These are phyloP conservation scores for Cenopis cana DNA, from an alignment of 2,888 invertebrate species.

Conservation along the genomic window DNA sequence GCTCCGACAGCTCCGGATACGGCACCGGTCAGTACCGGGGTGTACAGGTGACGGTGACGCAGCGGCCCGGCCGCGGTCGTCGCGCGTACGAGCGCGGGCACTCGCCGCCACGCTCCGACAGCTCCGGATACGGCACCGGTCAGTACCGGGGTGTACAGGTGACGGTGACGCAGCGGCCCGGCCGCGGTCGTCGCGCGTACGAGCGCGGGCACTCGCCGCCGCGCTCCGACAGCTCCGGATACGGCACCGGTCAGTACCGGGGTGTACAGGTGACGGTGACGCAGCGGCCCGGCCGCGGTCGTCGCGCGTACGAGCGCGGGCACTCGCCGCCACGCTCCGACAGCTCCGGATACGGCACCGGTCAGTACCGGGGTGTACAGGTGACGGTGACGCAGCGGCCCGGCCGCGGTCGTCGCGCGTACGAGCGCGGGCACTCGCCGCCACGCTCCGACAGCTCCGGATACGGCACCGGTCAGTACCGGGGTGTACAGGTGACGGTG, in stretches of 20 bases:
- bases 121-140: conserved; percentile 94
- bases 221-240: conserved; percentile 93
- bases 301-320: conserved; percentile 90
- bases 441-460: conserved; percentile 93
- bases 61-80: conserved; percentile 87
- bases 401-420: conserved; percentile 86
- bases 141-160: conserved; percentile 16
- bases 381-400: conserved; percentile 63
- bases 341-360: conserved; percentile 94
- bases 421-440: conserved; percentile 92
- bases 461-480: conserved; percentile 90
- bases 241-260: conserved; percentile 88
- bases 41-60: conserved; percentile 67
- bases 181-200: conserved; percentile 90
- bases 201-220: conserved; percentile 92
- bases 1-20: conserved; percentile 93
- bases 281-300: conserved; percentile 82
- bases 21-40: conserved; percentile 87
- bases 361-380: conserved; percentile 64
- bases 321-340: conserved; percentile 92
- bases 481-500: conserved; percentile 49
- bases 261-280: background rate
- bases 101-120: conserved; percentile 93
- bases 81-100: conserved; percentile 91
- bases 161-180: conserved; percentile 65